These are phyloP conservation scores for Ramphastos sulfuratus DNA, from an alignment of 2,113 vertebrate species.

Conservation along the genomic window DNA sequence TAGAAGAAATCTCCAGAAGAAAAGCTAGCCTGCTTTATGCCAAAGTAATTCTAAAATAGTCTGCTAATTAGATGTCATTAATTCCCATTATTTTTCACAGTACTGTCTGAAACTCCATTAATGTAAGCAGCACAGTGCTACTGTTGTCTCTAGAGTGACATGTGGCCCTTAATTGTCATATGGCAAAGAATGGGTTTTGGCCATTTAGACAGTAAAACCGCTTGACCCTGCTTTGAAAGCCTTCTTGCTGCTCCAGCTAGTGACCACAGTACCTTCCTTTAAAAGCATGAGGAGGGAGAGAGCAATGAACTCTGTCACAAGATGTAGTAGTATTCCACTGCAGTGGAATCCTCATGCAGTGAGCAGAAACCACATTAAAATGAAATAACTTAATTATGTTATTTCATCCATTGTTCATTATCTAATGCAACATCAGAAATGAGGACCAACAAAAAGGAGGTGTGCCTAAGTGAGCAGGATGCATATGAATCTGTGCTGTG, in stretches of 20 bases:
- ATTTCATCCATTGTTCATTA: neutral
- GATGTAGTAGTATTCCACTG: neutral
- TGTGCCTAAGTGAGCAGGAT: neutral
- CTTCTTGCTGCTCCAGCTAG: neutral
- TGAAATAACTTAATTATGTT: slow-evolving; percentile 5
- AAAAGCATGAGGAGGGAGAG: neutral
- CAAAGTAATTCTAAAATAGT: neutral
- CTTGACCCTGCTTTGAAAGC: neutral
- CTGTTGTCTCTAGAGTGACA: neutral
- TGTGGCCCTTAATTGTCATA: neutral
- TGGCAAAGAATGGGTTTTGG: neutral
- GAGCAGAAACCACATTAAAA: slow-evolving; percentile 30
- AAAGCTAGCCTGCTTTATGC: neutral
- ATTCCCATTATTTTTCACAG: neutral
- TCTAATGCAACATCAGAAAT: neutral
- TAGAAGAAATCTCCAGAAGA: neutral
- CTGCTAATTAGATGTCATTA: neutral
- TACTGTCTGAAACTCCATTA: neutral
- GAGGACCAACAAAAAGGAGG: neutral
- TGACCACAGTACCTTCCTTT: neutral
- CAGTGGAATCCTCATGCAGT: slow-evolving; percentile 2
- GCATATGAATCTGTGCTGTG: neutral
- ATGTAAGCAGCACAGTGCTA: neutral
- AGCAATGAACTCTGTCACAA: neutral
- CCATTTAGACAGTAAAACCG: neutral